phyloP scores from a whole-genome alignment of 2,797 vertebrate genomes.

The Miichthys miiuy region DNA sequence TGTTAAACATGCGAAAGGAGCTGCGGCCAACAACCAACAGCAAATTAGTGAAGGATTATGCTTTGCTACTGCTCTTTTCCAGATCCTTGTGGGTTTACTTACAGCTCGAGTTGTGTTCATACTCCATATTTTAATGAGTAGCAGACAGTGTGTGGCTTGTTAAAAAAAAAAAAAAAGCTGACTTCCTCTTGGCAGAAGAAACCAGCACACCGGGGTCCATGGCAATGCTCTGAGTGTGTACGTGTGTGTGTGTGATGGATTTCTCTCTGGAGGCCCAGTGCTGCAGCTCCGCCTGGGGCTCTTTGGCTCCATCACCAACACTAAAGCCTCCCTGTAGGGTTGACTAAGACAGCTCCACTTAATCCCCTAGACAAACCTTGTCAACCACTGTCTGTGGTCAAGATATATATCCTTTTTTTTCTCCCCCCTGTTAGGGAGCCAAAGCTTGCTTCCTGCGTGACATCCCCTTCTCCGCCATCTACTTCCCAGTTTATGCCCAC shows the following conservation, averaged over 20 bases:
- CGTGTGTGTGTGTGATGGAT: slow-evolving; percentile 60
- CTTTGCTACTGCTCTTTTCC: slow-evolving; percentile 76
- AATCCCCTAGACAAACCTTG: slow-evolving; percentile 56
- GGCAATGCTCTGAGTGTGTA: slow-evolving; percentile 28
- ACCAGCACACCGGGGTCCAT: slow-evolving; percentile 58
- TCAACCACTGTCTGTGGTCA: slow-evolving; percentile 32
- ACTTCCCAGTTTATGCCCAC: slow-evolving; percentile 97
- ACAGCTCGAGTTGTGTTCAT: slow-evolving; percentile 72
- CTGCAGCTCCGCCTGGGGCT: slow-evolving; percentile 65
- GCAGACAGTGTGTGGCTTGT: slow-evolving; percentile 80
- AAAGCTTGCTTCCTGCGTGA: slow-evolving; percentile 98
- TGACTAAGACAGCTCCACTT: slow-evolving; percentile 65
- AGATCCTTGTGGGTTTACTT: slow-evolving; percentile 78
- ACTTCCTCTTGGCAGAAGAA: slow-evolving; percentile 74
- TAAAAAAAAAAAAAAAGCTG: slow-evolving; percentile 63
- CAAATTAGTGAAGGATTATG: slow-evolving; percentile 72
- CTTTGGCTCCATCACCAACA: slow-evolving; percentile 70
- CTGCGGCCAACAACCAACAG: slow-evolving; percentile 63
- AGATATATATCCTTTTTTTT: slow-evolving; percentile 13
- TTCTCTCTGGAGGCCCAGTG: slow-evolving; percentile 62
- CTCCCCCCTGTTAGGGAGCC: slow-evolving; percentile 87
- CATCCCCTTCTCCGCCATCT: slow-evolving; percentile 98
- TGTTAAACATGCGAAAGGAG: slow-evolving; percentile 67
- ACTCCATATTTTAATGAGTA: slow-evolving; percentile 82
- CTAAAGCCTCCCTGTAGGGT: slow-evolving; percentile 59